A percentile compares a stretch with the other conserved stretches of the same genome.
phyloP scores from a whole-genome alignment of 2,888 invertebrate genomes.

The Tholera decimalis region DNA sequence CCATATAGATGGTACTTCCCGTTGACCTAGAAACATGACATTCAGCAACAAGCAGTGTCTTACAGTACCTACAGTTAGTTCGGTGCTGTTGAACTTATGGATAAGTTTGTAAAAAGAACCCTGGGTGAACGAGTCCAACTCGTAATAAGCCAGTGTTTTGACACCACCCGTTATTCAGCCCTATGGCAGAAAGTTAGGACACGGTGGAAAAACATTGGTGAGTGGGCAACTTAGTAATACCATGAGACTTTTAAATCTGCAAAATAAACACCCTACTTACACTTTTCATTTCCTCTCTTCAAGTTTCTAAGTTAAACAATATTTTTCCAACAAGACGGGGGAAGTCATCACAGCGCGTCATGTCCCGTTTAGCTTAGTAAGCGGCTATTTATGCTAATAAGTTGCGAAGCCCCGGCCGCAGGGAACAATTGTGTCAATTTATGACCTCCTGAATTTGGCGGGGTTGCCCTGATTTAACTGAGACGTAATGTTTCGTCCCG shows the following conservation, averaged over 20 bases:
- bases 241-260: neutral
- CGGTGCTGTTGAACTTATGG: too few relatives aligned
- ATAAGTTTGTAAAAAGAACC: too few relatives aligned
- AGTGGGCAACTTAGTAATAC: too few relatives aligned
- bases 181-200: neutral
- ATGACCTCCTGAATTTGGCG: constrained; percentile 78
- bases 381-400: constrained; percentile 84
- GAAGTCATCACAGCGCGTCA: constrained; percentile 64
- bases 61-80: too few relatives aligned
- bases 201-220: neutral
- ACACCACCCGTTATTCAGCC: too few relatives aligned
- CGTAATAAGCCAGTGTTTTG: too few relatives aligned
- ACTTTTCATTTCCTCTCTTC: constrained; percentile 29
- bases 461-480: constrained; percentile 78
- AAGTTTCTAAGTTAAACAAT: constrained; percentile 56
- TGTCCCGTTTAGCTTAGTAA: constrained; percentile 80
- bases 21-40: too few relatives aligned
- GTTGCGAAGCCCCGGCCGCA: constrained; percentile 69
- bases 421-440: constrained; percentile 82
- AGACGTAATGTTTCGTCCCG: constrained; percentile 66
- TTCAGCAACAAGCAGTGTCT: too few relatives aligned
- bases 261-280: constrained; percentile 37
- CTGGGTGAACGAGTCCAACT: too few relatives aligned
- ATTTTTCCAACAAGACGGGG: constrained; percentile 58
- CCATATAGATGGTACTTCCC: too few relatives aligned